Conservation (phyloP, 1,140 invertebrate genomes). For the Battus philenor region DNA sequence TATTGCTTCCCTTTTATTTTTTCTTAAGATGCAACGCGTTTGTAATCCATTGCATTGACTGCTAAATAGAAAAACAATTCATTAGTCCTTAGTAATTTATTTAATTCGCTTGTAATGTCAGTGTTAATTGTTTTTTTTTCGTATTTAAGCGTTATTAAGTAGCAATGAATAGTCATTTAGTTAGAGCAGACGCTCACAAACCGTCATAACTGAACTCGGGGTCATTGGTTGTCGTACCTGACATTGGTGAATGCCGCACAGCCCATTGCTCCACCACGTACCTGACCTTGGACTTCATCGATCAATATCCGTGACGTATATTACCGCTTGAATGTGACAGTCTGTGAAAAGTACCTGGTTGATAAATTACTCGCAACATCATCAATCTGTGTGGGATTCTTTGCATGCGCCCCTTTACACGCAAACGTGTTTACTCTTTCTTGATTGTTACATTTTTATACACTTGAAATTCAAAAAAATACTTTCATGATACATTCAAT, state of each 20-base stretch:
- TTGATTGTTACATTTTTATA: too few relatives aligned
- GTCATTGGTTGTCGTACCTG: slow-evolving; percentile 6
- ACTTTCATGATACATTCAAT: too few relatives aligned
- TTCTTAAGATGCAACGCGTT: too few relatives aligned
- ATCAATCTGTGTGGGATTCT: slow-evolving; percentile 23
- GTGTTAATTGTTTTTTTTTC: slow-evolving; percentile 5
- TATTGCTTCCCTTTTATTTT: not conserved
- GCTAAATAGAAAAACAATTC: too few relatives aligned
- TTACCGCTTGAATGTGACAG: slow-evolving; percentile 29
- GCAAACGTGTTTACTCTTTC: slow-evolving; percentile 8
- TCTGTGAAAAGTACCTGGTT: slow-evolving; percentile 27
- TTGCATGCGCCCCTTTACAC: slow-evolving; percentile 20
- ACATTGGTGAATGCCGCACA: slow-evolving; percentile 18
- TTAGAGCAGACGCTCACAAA: not conserved
- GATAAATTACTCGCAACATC: slow-evolving; percentile 36
- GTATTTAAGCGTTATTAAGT: not conserved
- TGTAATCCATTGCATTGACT: too few relatives aligned
- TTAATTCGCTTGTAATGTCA: not conserved
- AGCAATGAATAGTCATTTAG: not conserved
- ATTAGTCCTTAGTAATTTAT: not conserved
- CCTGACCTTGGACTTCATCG: slow-evolving; percentile 50
- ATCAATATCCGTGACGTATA: slow-evolving; percentile 51
- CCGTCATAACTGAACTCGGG: slow-evolving; percentile 15
- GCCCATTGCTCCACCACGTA: slow-evolving; percentile 21
- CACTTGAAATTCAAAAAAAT: too few relatives aligned